Base-by-base conservation (phyloP, 2,888 invertebrate genomes). In the Apamea anceps region DNA sequence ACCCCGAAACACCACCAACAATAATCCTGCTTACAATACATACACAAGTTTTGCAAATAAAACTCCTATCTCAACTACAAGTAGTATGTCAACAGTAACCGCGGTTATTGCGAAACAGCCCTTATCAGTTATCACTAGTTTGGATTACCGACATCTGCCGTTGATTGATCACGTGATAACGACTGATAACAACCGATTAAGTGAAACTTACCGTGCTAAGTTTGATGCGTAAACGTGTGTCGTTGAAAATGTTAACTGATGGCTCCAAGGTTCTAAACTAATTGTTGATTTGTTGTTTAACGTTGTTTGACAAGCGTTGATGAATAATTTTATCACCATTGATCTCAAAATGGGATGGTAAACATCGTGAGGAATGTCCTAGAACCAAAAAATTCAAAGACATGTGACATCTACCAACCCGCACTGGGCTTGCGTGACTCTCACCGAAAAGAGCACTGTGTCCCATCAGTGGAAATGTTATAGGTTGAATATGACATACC, bases 81-180 rank as follows among this genome's bases (percentile, higher is more conserved):
- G 82, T 82, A 82, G 37, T 84, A 67, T 72, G 84, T 84, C 81
- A 89, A 89, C 89, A 89, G 72, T 74, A 67, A 72, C 75, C 60
- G 32, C n/a, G 81, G 83, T 85, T 88, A 91, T 92, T 91, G 91
- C 90, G 79, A 91, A 91, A 92, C 81, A 88, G 87, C 60, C 70
- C 78, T 81, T 91, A 88, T 90, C 91, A 87, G 68, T 45, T 80
- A 81, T 68, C 82, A 75, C 45, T 42, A 78, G 60, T 79, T 82
- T 77, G 90, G 90, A 92, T 92, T 91, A 93, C 90, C 84, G 87
- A 90, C 93, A 94, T 92, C 93, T 93, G 93, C 90, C 83, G 79
- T 83, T 93, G 94, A 94, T 94, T 90, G 94, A 94, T 94, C 91
- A 91, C 90, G 81, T 88, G 93, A 94, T 93, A 94, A 91, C 75